Percentiles rank a stretch among this genome's conserved stretches.
These are phyloP conservation scores for Zaprionus africanus DNA, from an alignment of 1,140 invertebrate genomes.

Conservation along the genomic window DNA sequence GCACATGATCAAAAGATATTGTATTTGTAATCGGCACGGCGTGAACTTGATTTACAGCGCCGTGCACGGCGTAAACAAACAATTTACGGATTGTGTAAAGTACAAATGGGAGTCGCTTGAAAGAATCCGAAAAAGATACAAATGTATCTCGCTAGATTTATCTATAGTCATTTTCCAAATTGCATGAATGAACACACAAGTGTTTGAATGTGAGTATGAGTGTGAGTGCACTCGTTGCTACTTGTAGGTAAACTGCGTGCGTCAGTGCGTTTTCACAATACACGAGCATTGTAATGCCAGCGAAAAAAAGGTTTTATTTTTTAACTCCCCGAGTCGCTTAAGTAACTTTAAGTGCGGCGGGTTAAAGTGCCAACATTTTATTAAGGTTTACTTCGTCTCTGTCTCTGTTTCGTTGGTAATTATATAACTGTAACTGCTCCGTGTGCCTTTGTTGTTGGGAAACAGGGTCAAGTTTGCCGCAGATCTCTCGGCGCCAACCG, in stretches of 20 bases:
- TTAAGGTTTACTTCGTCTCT: slow-evolving; percentile 60
- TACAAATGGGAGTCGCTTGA: slow-evolving; percentile 3
- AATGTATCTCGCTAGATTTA: neutral
- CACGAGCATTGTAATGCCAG: slow-evolving; percentile 33
- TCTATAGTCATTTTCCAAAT: slow-evolving; percentile 3
- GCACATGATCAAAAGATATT: slow-evolving; percentile 6
- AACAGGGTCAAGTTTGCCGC: slow-evolving; percentile 76
- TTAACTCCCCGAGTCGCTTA: slow-evolving; percentile 36
- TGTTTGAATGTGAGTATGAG: slow-evolving; percentile 18
- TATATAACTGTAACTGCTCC: slow-evolving; percentile 59
- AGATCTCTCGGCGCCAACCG: slow-evolving; percentile 55
- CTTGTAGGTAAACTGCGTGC: slow-evolving; percentile 22
- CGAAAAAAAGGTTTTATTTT: slow-evolving; percentile 36
- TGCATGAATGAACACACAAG: slow-evolving; percentile 19
- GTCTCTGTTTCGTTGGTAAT: slow-evolving; percentile 62
- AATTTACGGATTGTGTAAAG: slow-evolving; percentile 22
- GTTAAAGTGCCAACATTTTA: slow-evolving; percentile 70
- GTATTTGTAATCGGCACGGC: slow-evolving; percentile 6
- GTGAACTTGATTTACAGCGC: slow-evolving; percentile 23
- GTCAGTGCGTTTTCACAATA: slow-evolving; percentile 41
- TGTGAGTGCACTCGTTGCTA: slow-evolving; percentile 6
- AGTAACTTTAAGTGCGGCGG: slow-evolving; percentile 66
- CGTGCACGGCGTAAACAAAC: slow-evolving; percentile 32
- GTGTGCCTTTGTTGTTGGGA: slow-evolving; percentile 35
- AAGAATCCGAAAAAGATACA: neutral